Conservation (phyloP, 2,888 invertebrate genomes). For the Hemistola chrysoprasaria region DNA sequence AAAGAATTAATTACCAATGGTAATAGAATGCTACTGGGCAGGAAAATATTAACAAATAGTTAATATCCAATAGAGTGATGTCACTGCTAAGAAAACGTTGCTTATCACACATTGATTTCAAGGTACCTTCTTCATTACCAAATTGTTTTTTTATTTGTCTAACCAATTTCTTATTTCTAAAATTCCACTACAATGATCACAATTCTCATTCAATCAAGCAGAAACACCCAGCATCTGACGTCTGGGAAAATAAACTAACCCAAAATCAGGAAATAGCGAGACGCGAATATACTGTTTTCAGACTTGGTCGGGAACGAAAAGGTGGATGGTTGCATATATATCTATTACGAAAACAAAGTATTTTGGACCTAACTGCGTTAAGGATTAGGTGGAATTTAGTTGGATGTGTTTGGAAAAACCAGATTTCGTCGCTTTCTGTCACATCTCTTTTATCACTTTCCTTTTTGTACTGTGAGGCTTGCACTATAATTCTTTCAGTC, state of each 20-base stretch:
- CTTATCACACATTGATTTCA: no score
- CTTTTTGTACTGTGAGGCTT: slow-evolving; percentile 27
- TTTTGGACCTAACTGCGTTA: not conserved
- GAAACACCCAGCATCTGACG: slow-evolving; percentile 1
- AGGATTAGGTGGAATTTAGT: slow-evolving; percentile 2
- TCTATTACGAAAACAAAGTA: not conserved
- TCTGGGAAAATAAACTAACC: slow-evolving; percentile 22
- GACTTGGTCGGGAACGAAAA: slow-evolving; percentile 16
- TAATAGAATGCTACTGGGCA: no score
- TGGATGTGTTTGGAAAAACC: slow-evolving; percentile 2
- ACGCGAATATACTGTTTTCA: slow-evolving; percentile 22
- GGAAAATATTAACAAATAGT: no score
- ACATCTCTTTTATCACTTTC: slow-evolving; percentile 31
- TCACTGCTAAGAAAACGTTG: no score
- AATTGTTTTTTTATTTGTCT: not conserved
- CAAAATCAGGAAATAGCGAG: slow-evolving; percentile 17
- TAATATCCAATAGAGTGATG: no score
- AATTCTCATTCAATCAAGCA: slow-evolving; percentile 11
- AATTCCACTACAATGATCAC: not conserved
- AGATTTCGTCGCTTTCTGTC: slow-evolving; percentile 19
- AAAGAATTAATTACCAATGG: no score
- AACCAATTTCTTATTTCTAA: not conserved
- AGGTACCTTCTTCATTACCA: no score
- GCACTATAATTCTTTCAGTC: slow-evolving; percentile 24
- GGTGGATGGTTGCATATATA: not conserved